Conservation (phyloP, 2,113 vertebrate species). For the Thinocorus orbignyianus region DNA sequence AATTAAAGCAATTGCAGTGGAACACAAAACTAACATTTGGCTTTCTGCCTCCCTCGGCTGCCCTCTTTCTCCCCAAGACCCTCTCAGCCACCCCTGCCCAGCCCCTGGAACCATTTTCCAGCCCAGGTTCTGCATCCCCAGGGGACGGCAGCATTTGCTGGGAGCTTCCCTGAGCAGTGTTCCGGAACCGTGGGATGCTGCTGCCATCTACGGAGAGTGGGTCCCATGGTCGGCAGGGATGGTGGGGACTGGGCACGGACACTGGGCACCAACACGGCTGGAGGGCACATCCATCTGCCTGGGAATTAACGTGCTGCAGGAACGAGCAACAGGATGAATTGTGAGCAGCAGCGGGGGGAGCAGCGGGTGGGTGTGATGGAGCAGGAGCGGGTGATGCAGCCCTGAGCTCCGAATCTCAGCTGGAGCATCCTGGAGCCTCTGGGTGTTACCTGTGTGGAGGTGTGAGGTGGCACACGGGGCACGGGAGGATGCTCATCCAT, state of each 20-base stretch:
- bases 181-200: background rate
- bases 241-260: background rate
- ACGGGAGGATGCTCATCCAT: rapidly evolving
- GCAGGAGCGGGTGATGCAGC: background rate
- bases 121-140: background rate
- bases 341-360: background rate
- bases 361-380: rapidly evolving
- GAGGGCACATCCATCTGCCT: rapidly evolving
- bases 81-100: background rate
- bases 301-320: rapidly evolving
- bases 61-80: background rate
- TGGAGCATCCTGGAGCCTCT: background rate
- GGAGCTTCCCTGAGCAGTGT: rapidly evolving
- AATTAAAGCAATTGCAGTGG: background rate
- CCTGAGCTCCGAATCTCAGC: background rate
- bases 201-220: conserved; percentile 7
- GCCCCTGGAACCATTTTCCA: background rate
- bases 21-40: background rate
- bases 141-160: background rate
- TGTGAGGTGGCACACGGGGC: rapidly evolving
- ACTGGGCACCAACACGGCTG: background rate
- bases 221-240: rapidly evolving
- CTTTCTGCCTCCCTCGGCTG: background rate
- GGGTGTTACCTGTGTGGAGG: background rate
- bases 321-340: background rate